Base-by-base conservation (phyloP, 2,888 invertebrate species). In the Drosophila silvestris region DNA sequence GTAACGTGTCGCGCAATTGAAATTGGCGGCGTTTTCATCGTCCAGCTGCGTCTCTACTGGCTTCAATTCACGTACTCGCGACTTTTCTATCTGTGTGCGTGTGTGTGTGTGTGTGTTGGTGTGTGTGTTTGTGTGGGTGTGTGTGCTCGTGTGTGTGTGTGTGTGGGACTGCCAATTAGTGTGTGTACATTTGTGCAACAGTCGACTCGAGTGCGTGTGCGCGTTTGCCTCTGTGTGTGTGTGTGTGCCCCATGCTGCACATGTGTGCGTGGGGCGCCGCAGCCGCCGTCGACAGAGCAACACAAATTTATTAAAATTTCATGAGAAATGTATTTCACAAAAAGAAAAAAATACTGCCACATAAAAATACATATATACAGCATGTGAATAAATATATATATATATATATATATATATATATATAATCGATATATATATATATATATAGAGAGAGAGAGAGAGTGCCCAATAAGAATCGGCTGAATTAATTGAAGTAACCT, bases 1-100 rank as follows among this genome's bases (percentile, higher is more conserved):
- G 90, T 89, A 92, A 91, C 92, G 92, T 91, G 91, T 89, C 82
- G 91, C 86, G 84, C 89, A 75, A 89, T 86, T 91, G 89, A 89
- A 77, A 89, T 86, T 91, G 88, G 89, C 90, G 82, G 88, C 83
- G 85, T 79, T 71, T 74, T 80, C 84, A 81, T 63, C 79, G 81
- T 69, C 64, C 80, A 70, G 76, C 70, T 58, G 80, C 61, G 74
- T 66, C 30, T 73, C 70, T 74, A 57, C 65, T 63, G 75, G 57
- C 65, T 68, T 32, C 47, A 72, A 60, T 69, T 61, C 70, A 59
- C 81, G 79, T 72, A 61, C 61, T 73, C 83, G 79, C 82, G 81
- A 72, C 41, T 39, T 63, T 44, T 41, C 16, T 37, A 52, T 39
- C 28, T 47, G 16, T 26, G 61, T 65, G 33, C 52, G 64, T 35